Percentiles rank a stretch among this genome's conserved stretches.
phyloP scores from a whole-genome alignment of 2,797 vertebrate genomes.

The Crenuchus spilurus region DNA sequence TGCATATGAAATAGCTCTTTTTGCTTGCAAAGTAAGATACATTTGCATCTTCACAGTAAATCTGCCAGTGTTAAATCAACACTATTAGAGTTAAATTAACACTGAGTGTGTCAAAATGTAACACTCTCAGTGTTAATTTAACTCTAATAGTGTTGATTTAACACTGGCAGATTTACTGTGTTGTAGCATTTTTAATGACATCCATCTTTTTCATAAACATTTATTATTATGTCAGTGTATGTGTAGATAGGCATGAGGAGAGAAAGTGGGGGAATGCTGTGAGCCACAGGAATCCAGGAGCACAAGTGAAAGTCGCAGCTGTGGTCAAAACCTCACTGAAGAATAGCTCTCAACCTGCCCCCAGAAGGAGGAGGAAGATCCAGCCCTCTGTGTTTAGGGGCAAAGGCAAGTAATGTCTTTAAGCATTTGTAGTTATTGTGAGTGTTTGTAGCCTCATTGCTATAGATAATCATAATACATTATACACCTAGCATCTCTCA shows the following conservation, averaged over 20 bases:
- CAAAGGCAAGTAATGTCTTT: constrained; percentile 40
- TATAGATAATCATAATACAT: background rate
- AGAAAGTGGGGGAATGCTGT: constrained; percentile 15
- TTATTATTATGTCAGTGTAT: constrained; percentile 25
- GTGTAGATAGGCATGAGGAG: background rate
- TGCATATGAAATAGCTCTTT: too few relatives aligned
- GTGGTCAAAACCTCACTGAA: constrained; percentile 47
- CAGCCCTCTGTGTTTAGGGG: constrained; percentile 49
- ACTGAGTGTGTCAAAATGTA: too few relatives aligned
- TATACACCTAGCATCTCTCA: background rate
- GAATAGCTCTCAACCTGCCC: constrained; percentile 22
- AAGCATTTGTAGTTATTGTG: background rate
- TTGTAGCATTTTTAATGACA: too few relatives aligned
- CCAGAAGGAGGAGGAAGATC: constrained; percentile 53
- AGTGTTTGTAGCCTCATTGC: background rate
- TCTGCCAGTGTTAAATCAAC: too few relatives aligned
- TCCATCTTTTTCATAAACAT: background rate
- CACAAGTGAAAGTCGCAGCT: constrained; percentile 50
- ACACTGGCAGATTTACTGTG: too few relatives aligned
- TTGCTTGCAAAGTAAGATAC: too few relatives aligned
- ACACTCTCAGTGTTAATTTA: too few relatives aligned
- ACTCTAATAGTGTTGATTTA: too few relatives aligned
- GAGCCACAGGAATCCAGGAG: constrained; percentile 24
- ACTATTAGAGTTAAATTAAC: too few relatives aligned
- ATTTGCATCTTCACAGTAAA: too few relatives aligned